phyloP scores from a whole-genome alignment of 2,113 vertebrate genomes.

The Mustela nigripes region DNA sequence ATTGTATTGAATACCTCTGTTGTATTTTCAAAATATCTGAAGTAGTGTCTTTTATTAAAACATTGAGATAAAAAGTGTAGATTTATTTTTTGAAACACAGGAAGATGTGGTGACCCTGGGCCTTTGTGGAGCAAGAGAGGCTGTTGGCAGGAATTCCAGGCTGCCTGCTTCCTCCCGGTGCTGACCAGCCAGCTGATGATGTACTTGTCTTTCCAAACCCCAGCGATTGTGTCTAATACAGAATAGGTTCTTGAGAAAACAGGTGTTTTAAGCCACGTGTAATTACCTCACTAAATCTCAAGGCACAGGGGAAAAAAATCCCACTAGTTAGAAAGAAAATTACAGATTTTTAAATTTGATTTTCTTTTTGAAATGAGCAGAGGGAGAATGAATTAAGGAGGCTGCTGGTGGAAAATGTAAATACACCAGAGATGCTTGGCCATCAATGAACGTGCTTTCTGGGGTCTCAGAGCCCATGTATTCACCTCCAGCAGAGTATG shows the following conservation, averaged over 20 bases:
- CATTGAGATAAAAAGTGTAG: background rate
- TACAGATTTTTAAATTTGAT: background rate
- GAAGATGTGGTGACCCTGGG: background rate
- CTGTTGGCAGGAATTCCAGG: too few relatives aligned
- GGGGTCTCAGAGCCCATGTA: background rate
- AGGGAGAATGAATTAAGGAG: background rate
- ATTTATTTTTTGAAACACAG: background rate
- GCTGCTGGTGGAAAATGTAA: background rate
- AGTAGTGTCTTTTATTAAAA: background rate
- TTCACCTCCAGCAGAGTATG: background rate
- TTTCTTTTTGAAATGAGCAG: slow-evolving; percentile 33
- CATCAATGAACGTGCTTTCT: background rate
- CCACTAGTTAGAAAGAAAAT: slow-evolving; percentile 17
- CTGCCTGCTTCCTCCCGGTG: background rate
- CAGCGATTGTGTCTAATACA: background rate
- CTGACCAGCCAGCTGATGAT: background rate
- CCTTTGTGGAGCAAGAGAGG: background rate
- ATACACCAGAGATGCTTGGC: background rate
- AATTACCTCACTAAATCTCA: background rate
- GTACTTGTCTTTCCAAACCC: background rate
- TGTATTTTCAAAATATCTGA: background rate
- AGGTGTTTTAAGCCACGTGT: background rate
- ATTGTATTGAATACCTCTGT: background rate
- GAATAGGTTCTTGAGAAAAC: background rate
- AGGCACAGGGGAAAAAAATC: background rate